Base-by-base conservation (phyloP, 2,888 invertebrate genomes). In the Leptothorax acervorum region DNA sequence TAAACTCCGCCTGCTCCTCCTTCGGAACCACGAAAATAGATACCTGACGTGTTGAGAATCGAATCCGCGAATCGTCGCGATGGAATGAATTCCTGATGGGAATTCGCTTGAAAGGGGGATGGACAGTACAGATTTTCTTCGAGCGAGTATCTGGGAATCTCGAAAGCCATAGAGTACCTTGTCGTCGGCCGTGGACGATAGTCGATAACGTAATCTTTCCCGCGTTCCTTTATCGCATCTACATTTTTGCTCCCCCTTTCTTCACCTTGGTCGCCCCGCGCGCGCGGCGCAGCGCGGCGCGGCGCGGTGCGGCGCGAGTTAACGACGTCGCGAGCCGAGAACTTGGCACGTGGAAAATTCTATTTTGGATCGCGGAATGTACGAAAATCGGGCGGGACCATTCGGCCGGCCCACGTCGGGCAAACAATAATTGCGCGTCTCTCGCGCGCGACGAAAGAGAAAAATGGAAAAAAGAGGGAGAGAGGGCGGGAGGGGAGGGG, bases 291-390 rank as follows among this genome's bases (percentile, higher is more conserved):
- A 48, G 23, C 4, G 31, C 31, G 42, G 48, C 18, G 31, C 31
- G 28, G 18, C 60, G 48, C 62, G 23, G n/a, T 3, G 45, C 62
- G 6, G 28, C 28, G 35, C 45, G 15, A 62, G 48, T 62, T 75
- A 62, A 63, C 75, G 60, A 51, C 51, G 35, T 15, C 15, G 28
- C 12, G 79, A 71, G 42, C 0, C 4, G 66, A 57, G 86, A 74
- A 82, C 86, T 90, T 90, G 90, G 90, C 90, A 86, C 90, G 86
- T 90, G 84, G 87, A 87, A 86, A 88, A 76, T 84, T 86, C 90
- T 90, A 90, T 90, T 90, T 90, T 57, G 55, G 89, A 79, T 86
- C 82, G 66, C 62, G 90, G 89, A 87, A 90, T 90, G 90, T 84
- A 84, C 51, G 74, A 81, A 76, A 70, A 68, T 42, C 63, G 55